These are phyloP conservation scores for Parascotia fuliginaria DNA, from an alignment of 2,888 invertebrate species.

Conservation along the genomic window DNA sequence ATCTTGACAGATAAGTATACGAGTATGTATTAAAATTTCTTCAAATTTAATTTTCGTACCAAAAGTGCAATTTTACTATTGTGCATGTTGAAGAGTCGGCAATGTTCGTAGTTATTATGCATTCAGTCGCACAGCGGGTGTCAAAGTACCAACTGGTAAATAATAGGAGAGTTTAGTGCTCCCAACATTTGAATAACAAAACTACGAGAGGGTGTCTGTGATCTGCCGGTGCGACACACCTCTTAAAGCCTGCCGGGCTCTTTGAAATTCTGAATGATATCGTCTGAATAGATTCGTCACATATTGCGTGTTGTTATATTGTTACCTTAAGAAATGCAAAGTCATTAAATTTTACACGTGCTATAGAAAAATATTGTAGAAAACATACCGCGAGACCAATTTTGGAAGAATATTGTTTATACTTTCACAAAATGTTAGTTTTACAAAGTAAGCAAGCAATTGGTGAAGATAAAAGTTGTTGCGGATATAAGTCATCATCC, in stretches of 20 bases:
- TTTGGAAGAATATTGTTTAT: not conserved
- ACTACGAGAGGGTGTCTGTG: constrained; percentile 47
- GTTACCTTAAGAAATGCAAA: constrained; percentile 28
- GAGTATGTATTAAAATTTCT: constrained; percentile 52
- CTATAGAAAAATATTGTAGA: constrained; percentile 16
- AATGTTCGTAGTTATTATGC: constrained; percentile 52
- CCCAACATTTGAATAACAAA: constrained; percentile 59
- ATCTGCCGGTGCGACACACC: constrained; percentile 48
- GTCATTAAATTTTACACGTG: constrained; percentile 31
- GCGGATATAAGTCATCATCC: constrained; percentile 41
- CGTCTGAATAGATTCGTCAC: constrained; percentile 40
- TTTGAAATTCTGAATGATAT: constrained; percentile 41
- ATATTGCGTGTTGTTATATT: constrained; percentile 26
- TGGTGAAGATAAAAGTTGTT: not conserved
- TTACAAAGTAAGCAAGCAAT: not conserved
- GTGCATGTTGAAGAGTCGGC: constrained; percentile 35
- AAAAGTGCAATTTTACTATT: constrained; percentile 36
- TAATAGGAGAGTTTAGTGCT: constrained; percentile 47
- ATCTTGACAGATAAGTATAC: constrained; percentile 70
- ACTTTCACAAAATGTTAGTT: not conserved
- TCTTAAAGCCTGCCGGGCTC: constrained; percentile 35
- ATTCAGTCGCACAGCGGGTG: constrained; percentile 45
- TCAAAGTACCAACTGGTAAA: constrained; percentile 48
- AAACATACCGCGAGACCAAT: not conserved
- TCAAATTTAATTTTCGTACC: constrained; percentile 27